These are phyloP conservation scores for Sebastes diploproa DNA, from an alignment of 2,797 vertebrate species.

Conservation along the genomic window DNA sequence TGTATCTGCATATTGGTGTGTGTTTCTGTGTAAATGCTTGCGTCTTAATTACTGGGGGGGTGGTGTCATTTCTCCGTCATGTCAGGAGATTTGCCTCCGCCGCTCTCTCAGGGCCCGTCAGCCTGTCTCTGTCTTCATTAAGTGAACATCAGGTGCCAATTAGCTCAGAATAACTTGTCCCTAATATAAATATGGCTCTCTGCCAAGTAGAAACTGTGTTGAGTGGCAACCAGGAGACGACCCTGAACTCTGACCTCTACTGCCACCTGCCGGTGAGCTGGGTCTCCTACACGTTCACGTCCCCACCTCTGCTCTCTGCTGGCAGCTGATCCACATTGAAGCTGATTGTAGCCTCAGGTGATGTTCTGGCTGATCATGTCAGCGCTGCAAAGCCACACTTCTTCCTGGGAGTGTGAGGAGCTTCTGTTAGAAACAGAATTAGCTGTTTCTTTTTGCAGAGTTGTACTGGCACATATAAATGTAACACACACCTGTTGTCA, in stretches of 20 bases:
- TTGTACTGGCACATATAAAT: constrained; percentile 24
- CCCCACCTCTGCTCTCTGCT: constrained; percentile 61
- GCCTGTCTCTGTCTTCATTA: constrained; percentile 80
- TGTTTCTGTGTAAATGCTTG: constrained; percentile 47
- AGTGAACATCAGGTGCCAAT: constrained; percentile 86
- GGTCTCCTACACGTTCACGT: rapidly evolving
- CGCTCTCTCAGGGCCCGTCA: constrained; percentile 65
- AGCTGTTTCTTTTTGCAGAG: constrained; percentile 16
- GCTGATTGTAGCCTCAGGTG: constrained; percentile 64
- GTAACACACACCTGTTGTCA: constrained; percentile 41
- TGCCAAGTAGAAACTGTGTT: constrained; percentile 68
- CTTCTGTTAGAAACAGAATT: constrained; percentile 13
- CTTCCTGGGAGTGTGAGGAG: background rate
- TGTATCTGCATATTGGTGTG: background rate
- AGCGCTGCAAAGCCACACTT: background rate
- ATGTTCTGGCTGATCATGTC: constrained; percentile 53
- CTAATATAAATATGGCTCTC: constrained; percentile 71
- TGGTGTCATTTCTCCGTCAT: constrained; percentile 62
- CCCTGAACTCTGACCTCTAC: constrained; percentile 17
- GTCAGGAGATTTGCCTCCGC: constrained; percentile 67
- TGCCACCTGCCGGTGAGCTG: constrained; percentile 29
- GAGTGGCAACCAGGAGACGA: background rate
- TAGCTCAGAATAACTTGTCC: constrained; percentile 72
- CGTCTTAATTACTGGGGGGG: constrained; percentile 74
- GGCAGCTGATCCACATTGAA: constrained; percentile 57